These are phyloP conservation scores for Drosophila recens DNA, from an alignment of 2,888 invertebrate species.

Conservation along the genomic window DNA sequence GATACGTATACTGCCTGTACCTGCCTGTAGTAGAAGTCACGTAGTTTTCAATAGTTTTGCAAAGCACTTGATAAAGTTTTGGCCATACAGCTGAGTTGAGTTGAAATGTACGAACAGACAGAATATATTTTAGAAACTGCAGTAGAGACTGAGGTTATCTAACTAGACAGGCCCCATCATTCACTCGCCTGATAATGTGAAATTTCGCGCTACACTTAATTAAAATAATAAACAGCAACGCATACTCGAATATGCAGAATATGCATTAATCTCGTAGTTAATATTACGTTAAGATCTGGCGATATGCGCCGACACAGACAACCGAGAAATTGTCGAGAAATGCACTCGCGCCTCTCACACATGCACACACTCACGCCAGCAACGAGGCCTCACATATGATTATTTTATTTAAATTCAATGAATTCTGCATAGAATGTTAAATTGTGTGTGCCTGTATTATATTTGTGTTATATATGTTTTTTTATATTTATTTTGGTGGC, in stretches of 20 bases:
- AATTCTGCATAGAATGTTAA: constrained; percentile 48
- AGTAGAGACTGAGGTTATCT: constrained; percentile 34
- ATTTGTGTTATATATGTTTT: constrained; percentile 27
- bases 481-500: constrained; percentile 36
- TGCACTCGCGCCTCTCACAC: constrained; percentile 37
- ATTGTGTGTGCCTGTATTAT: constrained; percentile 15
- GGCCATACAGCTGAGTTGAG: constrained; percentile 12
- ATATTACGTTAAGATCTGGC: constrained; percentile 73
- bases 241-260: background rate
- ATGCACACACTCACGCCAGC: constrained; percentile 15
- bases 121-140: background rate
- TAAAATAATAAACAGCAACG: constrained; percentile 46
- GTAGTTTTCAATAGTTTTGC: constrained; percentile 69
- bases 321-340: constrained; percentile 68
- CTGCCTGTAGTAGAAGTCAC: constrained; percentile 60
- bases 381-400: constrained; percentile 9
- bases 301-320: constrained; percentile 57
- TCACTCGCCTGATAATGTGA: constrained; percentile 21
- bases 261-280: constrained; percentile 69
- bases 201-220: constrained; percentile 69
- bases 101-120: constrained; percentile 8
- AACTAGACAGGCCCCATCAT: constrained; percentile 19
- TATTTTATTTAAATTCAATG: constrained; percentile 68
- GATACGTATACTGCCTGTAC: constrained; percentile 67
- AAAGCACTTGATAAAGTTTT: constrained; percentile 65